Evolutionary conservation across 92 coral and sea anemone species (phyloP).

Genomic region (Pocillopora grandis): DNA sequence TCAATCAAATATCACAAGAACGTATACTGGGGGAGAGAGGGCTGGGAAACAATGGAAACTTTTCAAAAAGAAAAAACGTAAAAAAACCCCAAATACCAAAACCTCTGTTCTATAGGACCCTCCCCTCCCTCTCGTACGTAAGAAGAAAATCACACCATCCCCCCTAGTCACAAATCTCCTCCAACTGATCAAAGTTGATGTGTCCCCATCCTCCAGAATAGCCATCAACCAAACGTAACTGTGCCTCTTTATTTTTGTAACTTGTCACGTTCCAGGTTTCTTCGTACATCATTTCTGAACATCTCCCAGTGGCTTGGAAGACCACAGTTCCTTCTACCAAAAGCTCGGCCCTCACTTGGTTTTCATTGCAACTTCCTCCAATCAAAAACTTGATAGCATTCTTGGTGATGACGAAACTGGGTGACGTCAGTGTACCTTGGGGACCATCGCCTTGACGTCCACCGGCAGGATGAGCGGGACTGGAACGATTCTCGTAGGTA

Average conservation of each 20-base stretch:
- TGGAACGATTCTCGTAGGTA: slow-evolving; percentile 40
- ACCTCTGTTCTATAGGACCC: too few species aligned
- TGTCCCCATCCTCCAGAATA: slow-evolving; percentile 40
- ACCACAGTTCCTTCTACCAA: slow-evolving; percentile 35
- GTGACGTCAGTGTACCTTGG: slow-evolving; percentile 56
- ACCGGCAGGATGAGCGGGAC: slow-evolving; percentile 41
- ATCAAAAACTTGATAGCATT: slow-evolving; percentile 32
- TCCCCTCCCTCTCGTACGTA: too few species aligned
- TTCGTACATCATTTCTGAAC: slow-evolving; percentile 18
- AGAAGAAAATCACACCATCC: too few species aligned
- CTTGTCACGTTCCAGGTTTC: slow-evolving; percentile 35
- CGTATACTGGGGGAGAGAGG: too few species aligned
- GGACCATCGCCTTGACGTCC: slow-evolving; percentile 10
- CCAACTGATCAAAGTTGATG: slow-evolving; percentile 56
- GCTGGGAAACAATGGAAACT: too few species aligned
- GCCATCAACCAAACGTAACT: slow-evolving; percentile 38
- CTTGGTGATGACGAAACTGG: slow-evolving; percentile 25
- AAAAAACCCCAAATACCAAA: too few species aligned
- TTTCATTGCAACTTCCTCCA: slow-evolving; percentile 37
- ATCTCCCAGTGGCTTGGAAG: slow-evolving; percentile 1
- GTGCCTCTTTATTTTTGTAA: slow-evolving; percentile 30
- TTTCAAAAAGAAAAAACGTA: too few species aligned
- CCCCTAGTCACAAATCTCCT: not conserved
- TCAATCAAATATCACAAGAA: too few species aligned
- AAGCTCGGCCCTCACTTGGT: slow-evolving; percentile 26